Evolutionary conservation across 2,797 vertebrate species (phyloP), one percentile per base, ranked within the genome.

Genomic region (Syngnathus acus): DNA sequence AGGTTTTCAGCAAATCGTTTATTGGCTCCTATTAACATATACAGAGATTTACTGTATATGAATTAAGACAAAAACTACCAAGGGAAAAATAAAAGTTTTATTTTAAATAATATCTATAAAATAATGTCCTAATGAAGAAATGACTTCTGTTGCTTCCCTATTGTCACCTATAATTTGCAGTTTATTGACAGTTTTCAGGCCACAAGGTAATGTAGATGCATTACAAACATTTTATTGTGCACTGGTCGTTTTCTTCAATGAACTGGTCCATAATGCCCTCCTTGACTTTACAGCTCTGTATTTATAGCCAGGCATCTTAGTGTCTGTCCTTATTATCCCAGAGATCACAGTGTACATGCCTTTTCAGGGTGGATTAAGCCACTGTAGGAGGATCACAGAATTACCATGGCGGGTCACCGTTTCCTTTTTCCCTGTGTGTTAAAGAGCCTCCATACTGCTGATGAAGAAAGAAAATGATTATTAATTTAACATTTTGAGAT

Each of bases 291-390:
- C 55, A 13, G 26, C 26, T 5, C 55, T 76, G 68, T 84, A 85
- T 86, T 87, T 87, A 78, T 82, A 88, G 81, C 81, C 47, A 37
- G 60, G 45, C 83, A 69, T 80, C 84, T 88, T 85, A 82, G 81
- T 75, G 83, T 80, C 79, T 70, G 8, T 67, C 10, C 79, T 76
- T 55, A 65, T 86, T 81, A 82, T 72, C 65, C 77, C 73, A 62
- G 65, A 78, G 81, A 71, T 82, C 74, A 77, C 42, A 16, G 72
- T 63, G 78, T 67, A n/a, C 73, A 62, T 72, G 74, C 76, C 73
- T 71, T 78, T 81, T 69, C 58, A 78, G 68, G 61, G 11, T 42
- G 78, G 80, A 81, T 82, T 82, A 84, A 73, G 60, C 21, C 9
- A 1, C 37, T 55, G 21, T 43, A 9, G 58, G 23, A 61, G 62